Evolutionary conservation across 2,113 vertebrate species (phyloP).

Genomic region (Channa argus): DNA sequence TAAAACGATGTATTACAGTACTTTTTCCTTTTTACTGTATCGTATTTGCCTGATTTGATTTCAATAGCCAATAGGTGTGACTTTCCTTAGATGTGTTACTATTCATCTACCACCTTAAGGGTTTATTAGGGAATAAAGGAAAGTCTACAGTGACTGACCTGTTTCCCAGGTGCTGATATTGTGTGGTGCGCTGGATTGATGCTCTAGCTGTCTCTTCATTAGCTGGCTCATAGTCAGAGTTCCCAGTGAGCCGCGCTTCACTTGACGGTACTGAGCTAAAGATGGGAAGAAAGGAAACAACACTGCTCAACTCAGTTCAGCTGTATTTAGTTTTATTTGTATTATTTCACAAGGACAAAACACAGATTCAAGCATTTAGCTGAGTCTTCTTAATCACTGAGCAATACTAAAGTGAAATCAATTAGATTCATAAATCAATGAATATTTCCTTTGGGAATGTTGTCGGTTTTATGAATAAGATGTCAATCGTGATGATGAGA

Average conservation of each 20-base stretch:
- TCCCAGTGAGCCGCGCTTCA: conserved; percentile 97
- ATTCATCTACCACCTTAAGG: not conserved
- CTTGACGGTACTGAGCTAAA: conserved; percentile 97
- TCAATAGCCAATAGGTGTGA: not conserved
- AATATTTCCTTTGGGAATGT: too few species aligned
- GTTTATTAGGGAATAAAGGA: not conserved
- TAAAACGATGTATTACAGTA: too few species aligned
- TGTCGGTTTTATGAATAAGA: too few species aligned
- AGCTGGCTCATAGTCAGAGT: conserved; percentile 97
- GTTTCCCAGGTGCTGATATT: conserved; percentile 99
- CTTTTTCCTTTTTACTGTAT: too few species aligned
- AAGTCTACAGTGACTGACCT: conserved; percentile 83
- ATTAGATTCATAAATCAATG: too few species aligned
- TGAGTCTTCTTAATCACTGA: not conserved
- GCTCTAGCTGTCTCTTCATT: conserved; percentile 98
- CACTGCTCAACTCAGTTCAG: not conserved
- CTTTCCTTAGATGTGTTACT: not conserved
- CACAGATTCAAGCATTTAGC: not conserved
- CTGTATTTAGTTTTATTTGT: conserved; percentile 8
- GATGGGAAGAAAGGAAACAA: conserved; percentile 60
- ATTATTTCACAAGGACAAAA: not conserved
- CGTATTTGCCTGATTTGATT: not conserved
- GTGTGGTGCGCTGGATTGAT: conserved; percentile 97
- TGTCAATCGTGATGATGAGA: too few species aligned
- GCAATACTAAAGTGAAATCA: not conserved